Base-by-base conservation (phyloP, 2,797 vertebrate genomes). In the Gephyroberyx darwinii region DNA sequence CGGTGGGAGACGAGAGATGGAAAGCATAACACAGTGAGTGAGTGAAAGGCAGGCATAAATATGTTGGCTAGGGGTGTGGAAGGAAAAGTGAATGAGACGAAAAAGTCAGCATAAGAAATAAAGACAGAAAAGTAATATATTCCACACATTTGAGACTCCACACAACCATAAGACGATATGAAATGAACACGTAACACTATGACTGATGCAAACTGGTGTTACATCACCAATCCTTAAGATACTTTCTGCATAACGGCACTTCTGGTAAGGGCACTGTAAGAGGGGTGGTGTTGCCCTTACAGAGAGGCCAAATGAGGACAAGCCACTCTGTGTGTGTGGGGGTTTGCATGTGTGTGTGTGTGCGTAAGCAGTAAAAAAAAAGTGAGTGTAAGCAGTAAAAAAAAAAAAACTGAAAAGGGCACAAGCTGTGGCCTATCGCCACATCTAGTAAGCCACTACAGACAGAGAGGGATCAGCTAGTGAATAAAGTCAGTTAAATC, bases 341-440 rank as follows among this genome's bases (percentile, higher is more conserved):
- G 51, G 35, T 19, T 5, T 39, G 41, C 2, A 3, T 26, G 26
- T 26, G 26, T 26, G 35, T 37, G 35, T 37, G 35, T 37, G 5
- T 37, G 35, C 8, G 35, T 37, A 9, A 7, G 1, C 6, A 37
- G 8, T 9, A 37, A 6, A 37, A 26, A 37, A 26, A 26, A 37
- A 37, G 5, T 37, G 35, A 37, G 35, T 37, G 55, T 52, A 73
- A 48, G 70, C 76, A 41, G 70, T 88, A 86, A 89, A 87, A 75
- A 64, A 78, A 63, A 75, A 35, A 5, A n/a, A 35, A 77, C 79
- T 81, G 58, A 87, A 88, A 87, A 85, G 65, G 81, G 66, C 77
- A 84, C 79, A 83, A 69, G 70, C 78, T 86, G 81, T 81, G 89
- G 83, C 75, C 58, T 83, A 84, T 89, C 81, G 69, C 81, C 80